phyloP scores from a whole-genome alignment of 2,888 invertebrate genomes.

The Drosophila nr. medialis region DNA sequence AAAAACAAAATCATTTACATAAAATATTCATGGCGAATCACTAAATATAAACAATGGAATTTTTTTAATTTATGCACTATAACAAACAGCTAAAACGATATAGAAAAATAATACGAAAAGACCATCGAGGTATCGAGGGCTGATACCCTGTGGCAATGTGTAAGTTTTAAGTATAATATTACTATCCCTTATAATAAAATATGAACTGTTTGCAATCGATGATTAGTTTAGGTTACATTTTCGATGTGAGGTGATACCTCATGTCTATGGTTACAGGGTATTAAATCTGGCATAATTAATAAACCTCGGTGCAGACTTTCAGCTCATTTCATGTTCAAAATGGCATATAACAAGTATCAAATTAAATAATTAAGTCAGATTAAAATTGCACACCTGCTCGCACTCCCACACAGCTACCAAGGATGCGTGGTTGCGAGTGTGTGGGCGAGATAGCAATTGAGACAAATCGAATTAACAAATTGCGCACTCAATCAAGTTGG shows the following conservation, averaged over 20 bases:
- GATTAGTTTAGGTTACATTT: neutral
- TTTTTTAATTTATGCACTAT: slow-evolving; percentile 55
- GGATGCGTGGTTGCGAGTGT: neutral
- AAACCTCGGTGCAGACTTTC: slow-evolving; percentile 35
- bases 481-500: slow-evolving; percentile 71
- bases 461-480: slow-evolving; percentile 72
- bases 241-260: neutral
- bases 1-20: slow-evolving; percentile 14
- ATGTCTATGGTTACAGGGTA: neutral
- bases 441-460: slow-evolving; percentile 22
- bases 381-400: slow-evolving; percentile 49
- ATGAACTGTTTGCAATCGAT: neutral
- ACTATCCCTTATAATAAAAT: neutral
- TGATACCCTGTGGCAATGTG: neutral
- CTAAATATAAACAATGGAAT: slow-evolving; percentile 49
- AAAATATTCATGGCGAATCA: slow-evolving; percentile 48
- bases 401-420: neutral
- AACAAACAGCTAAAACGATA: slow-evolving; percentile 15
- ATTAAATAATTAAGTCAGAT: slow-evolving; percentile 78
- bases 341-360: slow-evolving; percentile 52
- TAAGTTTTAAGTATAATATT: no score
- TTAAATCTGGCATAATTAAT: slow-evolving; percentile 52
- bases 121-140: no score
- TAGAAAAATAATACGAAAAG: neutral
- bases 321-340: slow-evolving; percentile 44